Evolutionary conservation across 2,797 vertebrate genomes (phyloP).

Genomic region (Loriculus beryllinus): DNA sequence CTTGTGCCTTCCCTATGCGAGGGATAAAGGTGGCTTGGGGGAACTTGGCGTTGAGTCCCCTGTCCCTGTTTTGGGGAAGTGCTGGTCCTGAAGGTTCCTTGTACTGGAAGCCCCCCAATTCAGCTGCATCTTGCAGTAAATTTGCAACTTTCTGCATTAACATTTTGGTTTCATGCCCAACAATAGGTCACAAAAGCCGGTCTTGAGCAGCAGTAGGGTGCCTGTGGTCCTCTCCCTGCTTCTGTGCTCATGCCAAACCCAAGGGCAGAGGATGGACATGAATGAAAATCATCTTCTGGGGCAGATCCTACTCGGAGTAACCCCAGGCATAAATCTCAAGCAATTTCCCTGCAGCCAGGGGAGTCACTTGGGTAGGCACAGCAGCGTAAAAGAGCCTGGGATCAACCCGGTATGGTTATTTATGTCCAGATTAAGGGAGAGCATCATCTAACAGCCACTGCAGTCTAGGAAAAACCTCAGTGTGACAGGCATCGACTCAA

Average conservation of each 20-base stretch:
- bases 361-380: not conserved
- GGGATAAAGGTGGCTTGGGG: not conserved
- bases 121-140: not conserved
- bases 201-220: not conserved
- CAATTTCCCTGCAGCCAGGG: not conserved
- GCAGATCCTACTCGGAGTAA: not conserved
- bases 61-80: accelerated
- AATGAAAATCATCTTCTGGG: not conserved
- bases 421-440: not conserved
- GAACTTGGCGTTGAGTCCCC: accelerated
- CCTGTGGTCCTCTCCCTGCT: not conserved
- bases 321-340: not conserved
- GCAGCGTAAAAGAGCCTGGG: accelerated
- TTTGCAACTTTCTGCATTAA: not conserved
- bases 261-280: not conserved
- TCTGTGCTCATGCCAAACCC: not conserved
- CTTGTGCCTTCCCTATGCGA: not conserved
- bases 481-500: accelerated
- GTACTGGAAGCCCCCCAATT: not conserved
- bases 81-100: not conserved
- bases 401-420: accelerated
- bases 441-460: not conserved
- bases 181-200: not conserved
- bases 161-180: not conserved
- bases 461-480: not conserved